Percentiles rank a stretch among this genome's conserved stretches.
Conservation (phyloP, 2,797 vertebrate species). For the Danio albolineatus region DNA sequence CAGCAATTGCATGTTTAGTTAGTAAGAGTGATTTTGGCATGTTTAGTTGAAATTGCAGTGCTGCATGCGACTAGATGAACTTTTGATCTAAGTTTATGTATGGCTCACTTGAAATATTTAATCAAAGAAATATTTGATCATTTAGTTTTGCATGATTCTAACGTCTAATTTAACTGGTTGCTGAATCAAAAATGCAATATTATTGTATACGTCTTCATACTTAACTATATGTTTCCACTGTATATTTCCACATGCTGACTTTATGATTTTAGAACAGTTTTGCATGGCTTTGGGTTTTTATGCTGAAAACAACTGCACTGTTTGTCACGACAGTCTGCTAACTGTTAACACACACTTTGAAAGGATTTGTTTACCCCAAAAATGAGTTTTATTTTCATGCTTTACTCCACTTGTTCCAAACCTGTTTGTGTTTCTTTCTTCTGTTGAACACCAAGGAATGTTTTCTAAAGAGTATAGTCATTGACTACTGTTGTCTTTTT, state of each 20-base stretch:
- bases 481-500: not conserved
- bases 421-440: too few species aligned
- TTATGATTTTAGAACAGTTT: constrained; percentile 4
- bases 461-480: not conserved
- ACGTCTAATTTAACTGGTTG: not conserved
- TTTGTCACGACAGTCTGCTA: not conserved
- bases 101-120: not conserved
- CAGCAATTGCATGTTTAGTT: not conserved
- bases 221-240: not conserved
- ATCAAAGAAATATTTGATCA: not conserved
- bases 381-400: too few species aligned
- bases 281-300: constrained; percentile 8
- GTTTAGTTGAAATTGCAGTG: not conserved
- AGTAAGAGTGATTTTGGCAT: constrained; percentile 7
- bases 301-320: not conserved
- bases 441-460: too few species aligned
- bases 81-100: too few species aligned
- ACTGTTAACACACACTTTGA: too few species aligned
- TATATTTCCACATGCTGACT: not conserved
- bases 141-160: not conserved
- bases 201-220: not conserved
- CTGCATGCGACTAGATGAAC: not conserved
- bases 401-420: too few species aligned
- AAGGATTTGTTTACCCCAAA: too few species aligned
- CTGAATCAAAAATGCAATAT: not conserved